Base-by-base conservation (phyloP, 2,888 invertebrate species). In the Epistrophe eligans region DNA sequence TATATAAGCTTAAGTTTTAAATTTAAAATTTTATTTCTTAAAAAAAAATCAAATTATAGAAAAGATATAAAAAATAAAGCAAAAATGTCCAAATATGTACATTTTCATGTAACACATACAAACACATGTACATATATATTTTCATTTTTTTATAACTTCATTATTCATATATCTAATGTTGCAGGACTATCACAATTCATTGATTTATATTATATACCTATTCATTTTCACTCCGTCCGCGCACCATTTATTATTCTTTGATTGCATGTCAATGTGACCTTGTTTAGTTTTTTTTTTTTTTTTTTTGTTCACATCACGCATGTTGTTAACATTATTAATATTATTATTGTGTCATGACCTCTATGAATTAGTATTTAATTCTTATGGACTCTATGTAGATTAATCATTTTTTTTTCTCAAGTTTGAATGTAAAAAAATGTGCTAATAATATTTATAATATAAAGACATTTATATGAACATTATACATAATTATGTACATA, bases 131-230 rank as follows among this genome's bases (percentile, higher is more conserved):
- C 4, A 17, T 24, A 24, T 3, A 24, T 3, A 24, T 24, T 24
- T 24, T 24, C 24, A 24, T 24, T 24, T 1, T 24, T 24, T 24
- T 3, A 24, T 24, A 58, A 48, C 64, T n/a, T 57, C 38, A 11
- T 67, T 45, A 40, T 17, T 24, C 24, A 24, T 24, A 24, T 24
- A 24, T 24, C 24, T 24, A 62, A 38, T 72, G 79, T 48, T 73
- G 72, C 74, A 79, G 57, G 70, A 76, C 72, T 85, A 81, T 81
- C 81, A 85, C 81, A 85, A 82, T 79, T 79, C 62, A 79, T 81
- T 70, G 60, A 67, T 52, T 35, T 60, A 17, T 24, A 24, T 24
- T 24, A n/a, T n/a, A n/a, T 24, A 24, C 3, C 1, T 8, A 24
- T n/a, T 43, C 40, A 43, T 48, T 45, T 13, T 58, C 32, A 32